phyloP scores from a whole-genome alignment of 2,888 invertebrate genomes.

The Lampropteryx suffumata region DNA sequence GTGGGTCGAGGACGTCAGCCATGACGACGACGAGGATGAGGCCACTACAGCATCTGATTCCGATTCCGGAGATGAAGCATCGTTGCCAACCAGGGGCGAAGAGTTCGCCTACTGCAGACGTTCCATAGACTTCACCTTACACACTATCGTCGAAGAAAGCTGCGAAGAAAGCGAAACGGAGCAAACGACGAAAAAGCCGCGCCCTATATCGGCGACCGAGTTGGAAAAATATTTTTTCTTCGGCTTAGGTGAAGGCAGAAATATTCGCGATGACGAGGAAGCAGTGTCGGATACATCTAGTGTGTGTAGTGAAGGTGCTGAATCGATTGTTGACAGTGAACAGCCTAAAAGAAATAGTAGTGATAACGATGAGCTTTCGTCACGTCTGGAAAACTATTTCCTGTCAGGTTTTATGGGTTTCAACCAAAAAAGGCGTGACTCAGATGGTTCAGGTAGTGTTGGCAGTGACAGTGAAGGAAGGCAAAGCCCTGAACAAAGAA shows the following conservation, averaged over 20 bases:
- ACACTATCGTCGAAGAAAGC: constrained; percentile 96
- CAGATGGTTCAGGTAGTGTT: constrained; percentile 93
- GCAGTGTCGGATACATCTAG: constrained; percentile 92
- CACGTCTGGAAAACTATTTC: constrained; percentile 94
- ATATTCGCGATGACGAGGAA: constrained; percentile 83
- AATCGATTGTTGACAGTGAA: constrained; percentile 86
- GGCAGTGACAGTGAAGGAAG: constrained; percentile 95
- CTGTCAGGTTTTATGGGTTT: constrained; percentile 93
- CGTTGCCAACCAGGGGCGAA: constrained; percentile 89
- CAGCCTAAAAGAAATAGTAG: constrained; percentile 75
- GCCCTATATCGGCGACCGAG: constrained; percentile 90
- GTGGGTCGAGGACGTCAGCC: constrained; percentile 94
- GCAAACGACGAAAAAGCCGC: constrained; percentile 83
- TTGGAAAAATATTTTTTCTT: constrained; percentile 96
- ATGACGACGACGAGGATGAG: constrained; percentile 87
- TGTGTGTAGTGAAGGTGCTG: constrained; percentile 92
- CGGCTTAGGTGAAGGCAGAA: constrained; percentile 89
- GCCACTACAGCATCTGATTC: constrained; percentile 86
- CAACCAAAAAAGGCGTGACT: constrained; percentile 88
- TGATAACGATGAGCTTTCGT: constrained; percentile 89
- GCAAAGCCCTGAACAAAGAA: constrained; percentile 93
- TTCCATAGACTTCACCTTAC: constrained; percentile 93
- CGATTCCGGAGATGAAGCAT: constrained; percentile 87
- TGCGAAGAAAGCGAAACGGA: constrained; percentile 96
- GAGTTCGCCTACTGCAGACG: constrained; percentile 92